Evolutionary conservation across 2,797 vertebrate genomes (phyloP).

Genomic region (Peromyscus eremicus): DNA sequence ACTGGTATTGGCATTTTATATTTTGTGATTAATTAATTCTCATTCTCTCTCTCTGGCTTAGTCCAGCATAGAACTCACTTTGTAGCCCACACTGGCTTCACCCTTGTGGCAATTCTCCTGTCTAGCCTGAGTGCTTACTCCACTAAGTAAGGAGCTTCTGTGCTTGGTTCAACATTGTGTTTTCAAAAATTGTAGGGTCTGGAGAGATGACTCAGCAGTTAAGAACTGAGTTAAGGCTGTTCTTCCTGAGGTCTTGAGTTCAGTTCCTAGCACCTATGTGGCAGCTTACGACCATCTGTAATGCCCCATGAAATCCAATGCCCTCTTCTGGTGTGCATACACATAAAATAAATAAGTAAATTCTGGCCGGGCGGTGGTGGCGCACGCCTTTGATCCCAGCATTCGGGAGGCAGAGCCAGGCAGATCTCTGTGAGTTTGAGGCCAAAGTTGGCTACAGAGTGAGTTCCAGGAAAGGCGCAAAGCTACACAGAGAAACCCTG

Average conservation of each 20-base stretch:
- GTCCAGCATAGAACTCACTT: neutral
- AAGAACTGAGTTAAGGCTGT: neutral
- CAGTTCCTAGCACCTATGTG: neutral
- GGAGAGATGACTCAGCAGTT: neutral
- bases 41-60: neutral
- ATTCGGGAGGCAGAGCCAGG: too few relatives aligned
- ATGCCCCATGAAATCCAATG: neutral
- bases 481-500: too few relatives aligned
- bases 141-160: neutral
- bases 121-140: neutral
- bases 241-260: neutral
- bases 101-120: neutral
- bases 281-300: neutral
- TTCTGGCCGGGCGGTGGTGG: too few relatives aligned
- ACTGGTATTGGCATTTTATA: neutral
- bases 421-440: too few relatives aligned
- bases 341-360: too few relatives aligned
- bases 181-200: neutral
- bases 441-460: too few relatives aligned
- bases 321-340: neutral
- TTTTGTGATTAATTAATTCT: neutral
- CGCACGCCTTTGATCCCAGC: too few relatives aligned
- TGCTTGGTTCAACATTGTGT: neutral
- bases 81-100: neutral
- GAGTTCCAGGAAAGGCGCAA: too few relatives aligned